These are phyloP conservation scores for Pseudomyrmex cubaensis DNA, from an alignment of 1,140 invertebrate genomes.

Conservation along the genomic window DNA sequence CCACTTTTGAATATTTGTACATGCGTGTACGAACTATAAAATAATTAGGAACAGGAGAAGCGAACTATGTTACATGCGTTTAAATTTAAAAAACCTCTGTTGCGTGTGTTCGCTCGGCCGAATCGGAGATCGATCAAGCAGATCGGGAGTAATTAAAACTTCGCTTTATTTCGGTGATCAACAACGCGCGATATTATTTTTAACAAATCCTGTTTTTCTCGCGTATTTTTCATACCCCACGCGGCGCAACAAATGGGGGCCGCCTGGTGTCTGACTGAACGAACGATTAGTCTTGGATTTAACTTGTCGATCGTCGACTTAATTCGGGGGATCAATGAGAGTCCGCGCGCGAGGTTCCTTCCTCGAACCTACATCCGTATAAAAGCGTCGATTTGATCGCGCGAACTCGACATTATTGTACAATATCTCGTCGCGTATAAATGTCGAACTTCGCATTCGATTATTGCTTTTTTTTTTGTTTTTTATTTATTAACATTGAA, in stretches of 20 bases:
- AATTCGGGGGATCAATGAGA: slow-evolving; percentile 71
- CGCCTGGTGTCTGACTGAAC: slow-evolving; percentile 23
- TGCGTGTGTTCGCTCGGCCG: too few species aligned
- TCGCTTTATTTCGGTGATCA: too few species aligned
- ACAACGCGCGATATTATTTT: background rate
- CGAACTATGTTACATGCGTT: too few species aligned
- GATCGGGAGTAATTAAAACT: too few species aligned
- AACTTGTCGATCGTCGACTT: slow-evolving; percentile 75
- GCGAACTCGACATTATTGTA: slow-evolving; percentile 29
- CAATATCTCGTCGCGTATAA: background rate
- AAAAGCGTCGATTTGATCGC: slow-evolving; percentile 46
- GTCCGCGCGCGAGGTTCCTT: slow-evolving; percentile 8
- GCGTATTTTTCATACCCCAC: slow-evolving; percentile 21
- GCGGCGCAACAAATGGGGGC: slow-evolving; percentile 37
- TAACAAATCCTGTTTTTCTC: slow-evolving; percentile 18
- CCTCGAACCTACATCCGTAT: slow-evolving; percentile 9
- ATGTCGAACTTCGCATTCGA: too few species aligned
- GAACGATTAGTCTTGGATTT: slow-evolving; percentile 74
- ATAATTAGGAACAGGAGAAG: too few species aligned
- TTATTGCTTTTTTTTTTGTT: too few species aligned
- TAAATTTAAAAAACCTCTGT: too few species aligned
- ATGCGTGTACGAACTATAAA: too few species aligned
- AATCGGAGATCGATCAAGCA: too few species aligned
- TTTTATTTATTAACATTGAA: background rate
- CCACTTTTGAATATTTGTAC: too few species aligned